Evolutionary conservation across 2,888 invertebrate genomes (phyloP), one percentile per base, ranked within the genome.

Genomic region (Tenthredo amoena): DNA sequence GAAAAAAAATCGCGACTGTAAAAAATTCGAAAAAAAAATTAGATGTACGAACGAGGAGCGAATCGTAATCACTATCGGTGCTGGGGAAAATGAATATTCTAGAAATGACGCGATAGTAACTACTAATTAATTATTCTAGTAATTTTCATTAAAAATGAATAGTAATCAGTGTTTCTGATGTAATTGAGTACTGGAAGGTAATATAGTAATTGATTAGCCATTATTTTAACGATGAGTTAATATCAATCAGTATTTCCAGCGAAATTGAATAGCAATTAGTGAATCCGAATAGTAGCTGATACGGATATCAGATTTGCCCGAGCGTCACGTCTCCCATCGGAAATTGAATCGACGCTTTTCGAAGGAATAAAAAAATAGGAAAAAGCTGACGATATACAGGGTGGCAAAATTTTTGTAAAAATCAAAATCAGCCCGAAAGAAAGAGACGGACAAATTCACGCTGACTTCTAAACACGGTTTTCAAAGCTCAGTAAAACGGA

Each of bases 311-410:
- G 31, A 31, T 31, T 12, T 65, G 65, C 3, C 15, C 21, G 65
- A 65, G 9, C 9, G 40, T 43, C 10, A 43, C 40, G 40, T 40
- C 40, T 26, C 62, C 62, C 6, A 68, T 68, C 18, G 68, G 34
- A 68, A 68, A 68, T 68, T 34, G 68, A 34, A 68, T 68, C 26
- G 68, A 68, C 15, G 65, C 26, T 65, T 65, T 65, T 65, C 65
- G 31, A 21, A 31, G 15, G 18, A 68, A 68, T 26, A 26, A 26
- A 26, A 26, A 1, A 26, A 26, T 10, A 0, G 7, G n/a, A 58
- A 55, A 58, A 7, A 9, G 4, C 6, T n/a, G 6, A 58, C 18
- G 6, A 6, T 21, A 9, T 1, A 6, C 58, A n/a, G 5, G 1
- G 43, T 12, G 1, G 2, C 0, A 4, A 0, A 26, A 26, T 26